Evolutionary conservation across 2,113 vertebrate species (phyloP), one percentile per base, ranked within the genome.

Genomic region (Orycteropus afer): DNA sequence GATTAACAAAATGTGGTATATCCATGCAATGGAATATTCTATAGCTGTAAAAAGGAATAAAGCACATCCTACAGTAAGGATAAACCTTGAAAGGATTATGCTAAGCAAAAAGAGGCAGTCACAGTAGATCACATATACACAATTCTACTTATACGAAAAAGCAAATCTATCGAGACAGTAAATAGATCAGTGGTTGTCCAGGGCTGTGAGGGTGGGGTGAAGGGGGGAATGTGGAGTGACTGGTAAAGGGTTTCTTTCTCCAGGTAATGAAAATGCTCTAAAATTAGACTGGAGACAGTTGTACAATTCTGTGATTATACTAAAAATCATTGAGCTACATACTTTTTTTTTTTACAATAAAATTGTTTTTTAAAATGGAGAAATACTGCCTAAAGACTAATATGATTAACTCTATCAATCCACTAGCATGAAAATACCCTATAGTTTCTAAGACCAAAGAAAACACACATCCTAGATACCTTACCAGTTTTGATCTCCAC

Each of bases 401-500:
- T 40, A 76, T 53, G 25, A 96, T 42, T 86, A 90, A 67, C 47
- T 53, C 11, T 2, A 65, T 9, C 11, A 91, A 76, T 63, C 29
- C 37, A 86, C 7, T 10, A 74, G 37, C 27, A 8, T 47, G 51
- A 47, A 89, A 78, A 80, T 3, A 71, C 0, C 25, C 29, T 77
- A 27, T 5, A 67, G 22, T 67, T 94, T 71, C 42, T 65, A 96
- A 71, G 11, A 88, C 18, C 20, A 49, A 96, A 85, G 25, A 90
- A 90, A 67, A 14, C 34, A 73, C 34, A 59, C 29, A 63, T 65
- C n/a, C 53, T n/a, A 67, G 13, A 23, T 18, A 57, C 9, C 98
- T 98, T 98, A 99, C 99, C 99, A 99, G 98, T 99, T 99, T 97
- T 99, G 99, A 98, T 99, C 99, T 5, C 99, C 99, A 73, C 99